Base-by-base conservation (phyloP, 2,888 invertebrate species). In the Penaeus monodon region DNA sequence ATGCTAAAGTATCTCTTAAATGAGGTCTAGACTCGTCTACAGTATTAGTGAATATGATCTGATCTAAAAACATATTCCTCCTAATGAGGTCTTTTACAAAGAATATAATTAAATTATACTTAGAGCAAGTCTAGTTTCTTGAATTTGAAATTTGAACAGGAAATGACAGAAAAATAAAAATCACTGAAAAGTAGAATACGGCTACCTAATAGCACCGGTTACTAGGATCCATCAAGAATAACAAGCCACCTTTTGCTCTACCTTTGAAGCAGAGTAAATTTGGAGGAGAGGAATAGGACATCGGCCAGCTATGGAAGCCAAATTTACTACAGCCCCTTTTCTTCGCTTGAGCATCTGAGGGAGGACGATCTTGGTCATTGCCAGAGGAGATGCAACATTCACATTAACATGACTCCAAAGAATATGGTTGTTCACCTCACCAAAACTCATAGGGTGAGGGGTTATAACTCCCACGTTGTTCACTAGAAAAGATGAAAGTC, bases 401-500 rank as follows among this genome's bases (percentile, higher is more conserved):
- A 93, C 92, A 90, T 93, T 91, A n/a, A 93, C 92, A 66, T 93
- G 91, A 84, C 93, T 92, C 92, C 93, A 92, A 38, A 91, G 38
- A 20, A 88, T 84, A 88, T 92, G 90, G 38, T 91, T 91, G 0
- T 93, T 92, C 22, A 93, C 92, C 89, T 93, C 92, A n/a, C 92
- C 91, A 86, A 93, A 93, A 79, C 92, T 91, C 91, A 93, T 92
- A 17, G 93, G 93, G 57, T 57, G 57, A 49, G 92, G 92, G 88
- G 93, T 92, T 91, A 92, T 93, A 38, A 93, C 92, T 64, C 93
- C 94, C 57, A 93, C 94, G 91, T 94, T 94, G 90, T 94, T 94
- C 65, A 93, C 93, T 85, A 57, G 38, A 33, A 27, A 24, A 57
- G 57, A 57, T 57, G 57, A 20, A 57, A 57, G 10, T 57, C 17